Evolutionary conservation across 2,113 vertebrate genomes (phyloP).

Genomic region (Pachypanchax playfairii): DNA sequence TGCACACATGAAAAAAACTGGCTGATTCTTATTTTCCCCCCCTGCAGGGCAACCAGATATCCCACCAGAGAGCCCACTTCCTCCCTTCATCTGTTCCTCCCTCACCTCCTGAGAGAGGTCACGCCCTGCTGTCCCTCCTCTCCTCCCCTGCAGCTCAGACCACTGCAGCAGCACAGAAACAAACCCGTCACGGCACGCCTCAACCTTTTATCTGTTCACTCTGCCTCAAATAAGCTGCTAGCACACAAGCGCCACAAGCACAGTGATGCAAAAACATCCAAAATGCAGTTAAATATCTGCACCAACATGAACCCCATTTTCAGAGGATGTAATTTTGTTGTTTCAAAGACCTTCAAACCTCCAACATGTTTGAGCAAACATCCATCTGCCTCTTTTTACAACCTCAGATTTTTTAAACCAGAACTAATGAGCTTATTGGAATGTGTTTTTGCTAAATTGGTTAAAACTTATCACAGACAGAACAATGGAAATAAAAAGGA

Average conservation of each 20-base stretch:
- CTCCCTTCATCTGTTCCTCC: constrained; percentile 41
- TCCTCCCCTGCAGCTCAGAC: constrained; percentile 18
- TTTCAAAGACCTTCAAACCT: too few relatives aligned
- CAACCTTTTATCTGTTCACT: constrained; percentile 19
- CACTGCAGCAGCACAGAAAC: constrained; percentile 43
- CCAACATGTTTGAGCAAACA: too few relatives aligned
- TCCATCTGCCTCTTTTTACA: too few relatives aligned
- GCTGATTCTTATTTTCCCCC: constrained; percentile 48
- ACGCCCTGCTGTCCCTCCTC: constrained; percentile 9
- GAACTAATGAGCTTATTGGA: too few relatives aligned
- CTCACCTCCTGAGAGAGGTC: constrained; percentile 42
- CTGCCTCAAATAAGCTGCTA: constrained; percentile 4
- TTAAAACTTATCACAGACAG: too few relatives aligned
- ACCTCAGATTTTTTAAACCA: too few relatives aligned
- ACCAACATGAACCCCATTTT: too few relatives aligned
- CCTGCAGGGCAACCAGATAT: constrained; percentile 55
- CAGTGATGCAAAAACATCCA: neutral
- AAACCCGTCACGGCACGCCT: constrained; percentile 21
- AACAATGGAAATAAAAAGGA: too few relatives aligned
- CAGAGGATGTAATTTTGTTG: too few relatives aligned
- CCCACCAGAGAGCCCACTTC: constrained; percentile 17
- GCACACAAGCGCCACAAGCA: constrained; percentile 3
- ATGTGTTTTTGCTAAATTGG: too few relatives aligned
- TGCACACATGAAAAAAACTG: neutral
- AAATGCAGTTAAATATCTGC: neutral